Base-by-base conservation (phyloP, 2,797 vertebrate species). In the Sebastes minor region DNA sequence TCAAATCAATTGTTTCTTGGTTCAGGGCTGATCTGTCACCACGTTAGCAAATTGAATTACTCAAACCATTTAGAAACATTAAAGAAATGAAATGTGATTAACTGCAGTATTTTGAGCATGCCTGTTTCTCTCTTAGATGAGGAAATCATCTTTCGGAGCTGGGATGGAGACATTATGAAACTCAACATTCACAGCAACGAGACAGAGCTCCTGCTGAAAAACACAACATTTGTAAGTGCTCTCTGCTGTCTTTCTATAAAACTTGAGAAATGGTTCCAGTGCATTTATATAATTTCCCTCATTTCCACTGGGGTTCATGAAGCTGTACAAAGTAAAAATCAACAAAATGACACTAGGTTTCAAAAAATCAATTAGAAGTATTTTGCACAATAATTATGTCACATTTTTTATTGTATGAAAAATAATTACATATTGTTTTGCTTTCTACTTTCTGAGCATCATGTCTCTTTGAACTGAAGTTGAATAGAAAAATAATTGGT, bases 161-260 rank as follows among this genome's bases (percentile, higher is more conserved):
- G 92, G 93, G 91, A 95, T 0, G 94, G 95, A 62, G 89, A 95
- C 13, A 74, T 96, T 11, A 63, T 94, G 74, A 95, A 90, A 76
- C 32, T 82, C 35, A 88, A 91, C 68, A 66, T 76, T 1, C 38
- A 74, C n/a, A 89, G 8, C 69, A 95, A 95, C 30, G 78, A 95
- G 76, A 95, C 91, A 0, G 78, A 92, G 5, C 73, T 95, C 9
- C 86, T 96, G 55, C 83, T 96, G 85, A 95, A 91, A 64, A 95
- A 95, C 90, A 91, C 92, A 9, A 95, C 94, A 4, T 96, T 96
- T 82, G 95, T 96, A 80, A 95, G 95, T 91, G n/a, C 20, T 28
- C 6, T 2, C 53, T 30, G 0, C 30, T 12, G 28, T 14, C 27
- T 72, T 59, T 70, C 9, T 25, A 20, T n/a, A 18, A 38, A 62